Conservation (phyloP, 64 coral and sea anemone genomes). For the Astreopora myriophthalma region DNA sequence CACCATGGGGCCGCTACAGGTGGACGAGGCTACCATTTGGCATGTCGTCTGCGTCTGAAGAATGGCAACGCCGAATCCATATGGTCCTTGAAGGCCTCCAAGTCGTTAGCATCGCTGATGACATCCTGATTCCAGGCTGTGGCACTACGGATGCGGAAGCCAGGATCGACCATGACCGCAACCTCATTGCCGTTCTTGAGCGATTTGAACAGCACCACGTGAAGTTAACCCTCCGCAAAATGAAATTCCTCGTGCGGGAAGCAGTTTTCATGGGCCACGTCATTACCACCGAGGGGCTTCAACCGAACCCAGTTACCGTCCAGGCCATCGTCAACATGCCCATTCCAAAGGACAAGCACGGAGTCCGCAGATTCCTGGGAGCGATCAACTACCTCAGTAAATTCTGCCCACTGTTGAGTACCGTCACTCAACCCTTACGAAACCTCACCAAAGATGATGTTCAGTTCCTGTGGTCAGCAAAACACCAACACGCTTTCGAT, state of each 20-base stretch:
- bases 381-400: slow-evolving; percentile 58
- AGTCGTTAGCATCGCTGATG: slow-evolving; percentile 43
- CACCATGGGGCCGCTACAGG: slow-evolving; percentile 36
- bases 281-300: slow-evolving; percentile 43
- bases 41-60: slow-evolving; percentile 50
- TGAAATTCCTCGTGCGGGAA: slow-evolving; percentile 38
- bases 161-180: slow-evolving; percentile 54
- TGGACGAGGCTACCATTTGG: slow-evolving; percentile 49
- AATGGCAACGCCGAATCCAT: slow-evolving; percentile 46
- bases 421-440: slow-evolving; percentile 36
- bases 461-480: slow-evolving; percentile 48
- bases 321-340: slow-evolving; percentile 43
- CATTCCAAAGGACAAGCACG: slow-evolving; percentile 43
- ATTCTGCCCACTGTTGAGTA: slow-evolving; percentile 64
- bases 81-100: slow-evolving; percentile 26
- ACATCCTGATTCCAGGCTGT: slow-evolving; percentile 35
- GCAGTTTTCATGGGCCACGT: slow-evolving; percentile 53
- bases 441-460: slow-evolving; percentile 55
- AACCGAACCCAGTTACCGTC: slow-evolving; percentile 23
- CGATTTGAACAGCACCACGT: slow-evolving; percentile 37
- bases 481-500: slow-evolving; percentile 67
- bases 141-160: slow-evolving; percentile 22
- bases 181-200: slow-evolving; percentile 29
- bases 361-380: slow-evolving; percentile 50
- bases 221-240: slow-evolving; percentile 48